Conservation (phyloP, 2,797 vertebrate genomes). For the Mallotus villosus region DNA sequence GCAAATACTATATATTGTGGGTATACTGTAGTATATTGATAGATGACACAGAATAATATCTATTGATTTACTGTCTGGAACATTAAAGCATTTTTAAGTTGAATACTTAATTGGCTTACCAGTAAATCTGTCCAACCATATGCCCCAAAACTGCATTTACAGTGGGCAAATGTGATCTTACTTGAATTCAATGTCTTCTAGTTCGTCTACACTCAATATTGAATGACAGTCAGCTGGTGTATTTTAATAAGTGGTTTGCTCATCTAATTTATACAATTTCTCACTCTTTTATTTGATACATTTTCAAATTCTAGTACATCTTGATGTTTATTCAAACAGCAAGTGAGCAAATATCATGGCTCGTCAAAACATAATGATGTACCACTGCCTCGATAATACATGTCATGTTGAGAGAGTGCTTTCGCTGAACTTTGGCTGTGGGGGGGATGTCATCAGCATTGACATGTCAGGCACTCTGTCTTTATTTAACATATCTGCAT, state of each 20-base stretch:
- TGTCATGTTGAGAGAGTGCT: constrained; percentile 37
- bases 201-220: too few species aligned
- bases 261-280: not conserved
- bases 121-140: too few species aligned
- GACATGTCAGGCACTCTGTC: constrained; percentile 27
- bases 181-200: not conserved
- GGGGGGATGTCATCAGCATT: constrained; percentile 11
- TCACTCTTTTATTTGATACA: not conserved
- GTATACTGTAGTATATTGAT: not conserved
- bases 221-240: not conserved
- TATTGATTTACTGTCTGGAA: too few species aligned
- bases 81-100: too few species aligned
- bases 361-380: constrained; percentile 11
- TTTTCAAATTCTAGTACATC: not conserved
- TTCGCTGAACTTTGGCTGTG: constrained; percentile 19
- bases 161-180: not conserved
- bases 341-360: constrained; percentile 20
- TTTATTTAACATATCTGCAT: constrained; percentile 49
- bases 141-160: not conserved
- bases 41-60: not conserved
- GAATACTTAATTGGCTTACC: too few species aligned
- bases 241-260: too few species aligned
- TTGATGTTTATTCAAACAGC: constrained; percentile 17
- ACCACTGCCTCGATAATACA: constrained; percentile 8
- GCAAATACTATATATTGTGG: not conserved